These are phyloP conservation scores for Frieseomelitta varia DNA, from an alignment of 1,140 invertebrate species.

Conservation along the genomic window DNA sequence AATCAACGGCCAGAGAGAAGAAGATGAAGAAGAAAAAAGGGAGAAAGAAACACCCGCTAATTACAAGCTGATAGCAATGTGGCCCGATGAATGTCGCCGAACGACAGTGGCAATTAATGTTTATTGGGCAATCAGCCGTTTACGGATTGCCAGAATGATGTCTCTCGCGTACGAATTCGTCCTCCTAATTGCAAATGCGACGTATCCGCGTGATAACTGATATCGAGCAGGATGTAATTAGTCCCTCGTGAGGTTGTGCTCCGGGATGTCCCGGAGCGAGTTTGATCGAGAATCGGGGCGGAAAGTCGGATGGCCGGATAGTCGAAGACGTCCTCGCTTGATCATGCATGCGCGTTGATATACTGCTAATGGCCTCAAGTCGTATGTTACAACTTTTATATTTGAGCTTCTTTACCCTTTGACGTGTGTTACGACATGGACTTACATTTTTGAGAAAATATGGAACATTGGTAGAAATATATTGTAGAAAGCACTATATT, in stretches of 20 bases:
- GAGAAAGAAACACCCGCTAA: background rate
- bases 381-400: background rate
- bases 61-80: slow-evolving; percentile 1
- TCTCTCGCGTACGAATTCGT: slow-evolving; percentile 21
- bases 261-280: background rate
- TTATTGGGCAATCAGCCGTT: slow-evolving; percentile 28
- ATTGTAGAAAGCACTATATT: too few relatives aligned
- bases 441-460: too few relatives aligned
- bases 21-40: too few relatives aligned
- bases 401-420: background rate
- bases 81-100: background rate
- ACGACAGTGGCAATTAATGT: slow-evolving; percentile 30
- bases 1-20: background rate
- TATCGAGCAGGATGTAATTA: slow-evolving; percentile 29
- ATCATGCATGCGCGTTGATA: background rate
- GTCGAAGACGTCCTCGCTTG: background rate
- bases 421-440: too few relatives aligned
- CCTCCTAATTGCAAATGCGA: slow-evolving; percentile 43
- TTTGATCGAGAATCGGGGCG: background rate
- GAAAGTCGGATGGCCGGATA: background rate
- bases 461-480: too few relatives aligned
- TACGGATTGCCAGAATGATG: slow-evolving; percentile 26
- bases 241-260: background rate
- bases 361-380: background rate
- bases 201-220: slow-evolving; percentile 20